Conservation (phyloP, 2,888 invertebrate species). For the Microchrysa polita region DNA sequence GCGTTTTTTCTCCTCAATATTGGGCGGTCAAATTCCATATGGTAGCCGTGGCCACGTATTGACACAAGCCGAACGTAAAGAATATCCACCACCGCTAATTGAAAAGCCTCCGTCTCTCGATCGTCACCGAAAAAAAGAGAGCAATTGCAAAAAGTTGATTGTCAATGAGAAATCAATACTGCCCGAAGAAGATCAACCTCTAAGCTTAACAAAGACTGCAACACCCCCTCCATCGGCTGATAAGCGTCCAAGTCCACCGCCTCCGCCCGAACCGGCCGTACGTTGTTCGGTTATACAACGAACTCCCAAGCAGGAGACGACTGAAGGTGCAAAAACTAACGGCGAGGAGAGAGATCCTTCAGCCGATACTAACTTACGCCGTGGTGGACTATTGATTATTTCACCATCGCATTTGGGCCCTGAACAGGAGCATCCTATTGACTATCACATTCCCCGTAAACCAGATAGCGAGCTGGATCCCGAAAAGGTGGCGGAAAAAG, state of each 20-base stretch:
- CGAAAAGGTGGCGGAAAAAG: conserved; percentile 62
- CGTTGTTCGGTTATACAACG: conserved; percentile 85
- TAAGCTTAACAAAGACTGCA: conserved; percentile 68
- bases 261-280: conserved; percentile 73
- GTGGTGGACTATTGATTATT: conserved; percentile 49
- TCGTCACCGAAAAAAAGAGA: background rate
- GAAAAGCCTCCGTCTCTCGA: conserved; percentile 22
- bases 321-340: conserved; percentile 44
- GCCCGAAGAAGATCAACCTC: conserved; percentile 70
- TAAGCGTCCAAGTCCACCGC: conserved; percentile 68
- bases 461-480: conserved; percentile 68
- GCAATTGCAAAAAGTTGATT: conserved; percentile 67
- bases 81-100: conserved; percentile 69
- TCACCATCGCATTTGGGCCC: conserved; percentile 66
- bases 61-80: conserved; percentile 84
- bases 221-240: conserved; percentile 67
- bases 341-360: conserved; percentile 62
- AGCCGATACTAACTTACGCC: conserved; percentile 67
- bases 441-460: conserved; percentile 83
- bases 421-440: conserved; percentile 87
- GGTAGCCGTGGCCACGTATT: conserved; percentile 81
- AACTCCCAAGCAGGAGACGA: conserved; percentile 68
- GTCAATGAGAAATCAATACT: conserved; percentile 74
- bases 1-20: conserved; percentile 81
- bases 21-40: conserved; percentile 83